Percentiles rank a stretch among this genome's conserved stretches.
Conservation (phyloP, 2,113 vertebrate species). For the Synodontis membranacea region DNA sequence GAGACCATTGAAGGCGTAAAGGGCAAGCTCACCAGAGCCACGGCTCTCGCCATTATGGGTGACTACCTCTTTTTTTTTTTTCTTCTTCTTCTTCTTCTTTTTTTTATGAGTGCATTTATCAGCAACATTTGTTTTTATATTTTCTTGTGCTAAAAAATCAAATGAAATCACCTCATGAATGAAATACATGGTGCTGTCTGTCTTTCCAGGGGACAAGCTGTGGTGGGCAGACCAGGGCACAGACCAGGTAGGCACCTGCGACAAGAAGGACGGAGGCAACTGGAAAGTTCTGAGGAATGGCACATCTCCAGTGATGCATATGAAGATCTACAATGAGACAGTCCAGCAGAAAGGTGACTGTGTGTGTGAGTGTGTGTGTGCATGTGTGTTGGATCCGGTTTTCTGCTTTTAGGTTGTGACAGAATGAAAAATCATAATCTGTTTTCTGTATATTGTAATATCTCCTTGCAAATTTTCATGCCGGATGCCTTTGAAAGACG, state of each 20-base stretch:
- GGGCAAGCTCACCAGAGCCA: conserved; percentile 86
- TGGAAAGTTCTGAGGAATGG: conserved; percentile 85
- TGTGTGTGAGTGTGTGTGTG: too few species aligned
- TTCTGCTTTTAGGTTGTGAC: neutral
- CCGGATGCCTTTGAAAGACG: neutral
- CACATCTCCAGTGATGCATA: conserved; percentile 95
- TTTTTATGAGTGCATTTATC: neutral
- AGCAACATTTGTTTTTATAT: neutral
- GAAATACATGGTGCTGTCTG: neutral
- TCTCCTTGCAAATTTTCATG: neutral
- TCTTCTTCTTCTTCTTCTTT: too few species aligned
- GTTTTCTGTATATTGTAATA: neutral
- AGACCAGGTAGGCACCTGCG: conserved; percentile 91
- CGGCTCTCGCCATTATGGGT: conserved; percentile 95
- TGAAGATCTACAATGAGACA: conserved; percentile 93
- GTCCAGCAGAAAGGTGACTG: conserved; percentile 73
- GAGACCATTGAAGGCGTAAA: conserved; percentile 78
- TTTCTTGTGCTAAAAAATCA: neutral
- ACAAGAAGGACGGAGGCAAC: conserved; percentile 83
- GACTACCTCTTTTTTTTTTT: conserved; percentile 42
- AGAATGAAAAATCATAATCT: neutral
- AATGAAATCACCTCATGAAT: neutral
- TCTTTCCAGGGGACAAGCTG: conserved; percentile 82
- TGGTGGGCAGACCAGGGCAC: conserved; percentile 97
- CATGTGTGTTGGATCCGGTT: neutral